Percentiles rank a stretch among this genome's conserved stretches.
phyloP scores from a whole-genome alignment of 2,797 vertebrate genomes.

The Hemitrygon akajei region DNA sequence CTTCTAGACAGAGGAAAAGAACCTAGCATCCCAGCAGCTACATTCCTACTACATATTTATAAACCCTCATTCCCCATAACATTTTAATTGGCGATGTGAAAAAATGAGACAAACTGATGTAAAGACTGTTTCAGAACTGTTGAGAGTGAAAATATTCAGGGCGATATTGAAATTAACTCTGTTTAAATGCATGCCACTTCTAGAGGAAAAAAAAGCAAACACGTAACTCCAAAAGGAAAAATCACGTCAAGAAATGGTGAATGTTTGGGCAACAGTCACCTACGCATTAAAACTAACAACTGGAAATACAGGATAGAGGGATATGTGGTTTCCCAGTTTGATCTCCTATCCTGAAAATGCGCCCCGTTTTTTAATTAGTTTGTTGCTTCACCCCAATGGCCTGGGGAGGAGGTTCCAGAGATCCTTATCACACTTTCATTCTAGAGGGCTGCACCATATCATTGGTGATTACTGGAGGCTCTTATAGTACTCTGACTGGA shows the following conservation, averaged over 20 bases:
- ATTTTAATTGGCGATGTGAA: neutral
- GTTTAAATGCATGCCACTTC: neutral
- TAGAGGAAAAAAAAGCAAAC: neutral
- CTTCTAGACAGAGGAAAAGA: neutral
- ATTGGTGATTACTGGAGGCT: conserved; percentile 50
- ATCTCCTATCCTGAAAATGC: neutral
- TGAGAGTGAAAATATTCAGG: neutral
- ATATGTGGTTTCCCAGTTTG: neutral
- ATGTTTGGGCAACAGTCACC: too few species aligned
- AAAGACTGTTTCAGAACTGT: neutral
- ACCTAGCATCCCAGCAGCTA: neutral
- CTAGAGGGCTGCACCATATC: conserved; percentile 53
- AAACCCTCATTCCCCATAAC: neutral
- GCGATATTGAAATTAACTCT: neutral
- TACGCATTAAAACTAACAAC: neutral
- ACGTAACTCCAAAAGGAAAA: neutral
- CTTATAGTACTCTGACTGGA: conserved; percentile 56
- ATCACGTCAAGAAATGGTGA: neutral
- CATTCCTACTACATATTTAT: neutral
- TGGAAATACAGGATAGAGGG: neutral
- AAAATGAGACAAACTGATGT: neutral
- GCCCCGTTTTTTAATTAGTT: conserved; percentile 36
- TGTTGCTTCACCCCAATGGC: conserved; percentile 37
- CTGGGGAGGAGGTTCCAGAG: conserved; percentile 40
- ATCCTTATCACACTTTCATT: conserved; percentile 42